Conservation (phyloP, 2,888 invertebrate genomes). For the Pomacea canaliculata region DNA sequence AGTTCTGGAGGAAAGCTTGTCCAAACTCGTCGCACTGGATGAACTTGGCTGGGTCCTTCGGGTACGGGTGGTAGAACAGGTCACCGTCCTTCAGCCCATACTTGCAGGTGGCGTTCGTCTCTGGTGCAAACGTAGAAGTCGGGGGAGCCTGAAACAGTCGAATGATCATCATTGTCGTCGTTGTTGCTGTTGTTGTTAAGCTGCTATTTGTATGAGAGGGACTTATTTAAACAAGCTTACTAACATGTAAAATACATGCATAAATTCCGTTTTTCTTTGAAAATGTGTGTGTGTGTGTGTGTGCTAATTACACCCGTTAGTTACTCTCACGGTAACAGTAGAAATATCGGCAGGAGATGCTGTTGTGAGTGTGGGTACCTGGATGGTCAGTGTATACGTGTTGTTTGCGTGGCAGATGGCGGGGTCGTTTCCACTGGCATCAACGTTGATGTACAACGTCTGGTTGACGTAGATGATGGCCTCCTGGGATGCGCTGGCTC, state of each 20-base stretch:
- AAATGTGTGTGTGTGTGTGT: no score
- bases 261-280: no score
- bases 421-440: slow-evolving; percentile 10
- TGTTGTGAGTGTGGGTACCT: neutral
- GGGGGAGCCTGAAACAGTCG: neutral
- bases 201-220: no score
- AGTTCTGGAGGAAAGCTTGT: slow-evolving; percentile 45
- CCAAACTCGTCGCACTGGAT: slow-evolving; percentile 58
- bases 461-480: slow-evolving; percentile 24
- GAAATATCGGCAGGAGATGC: no score
- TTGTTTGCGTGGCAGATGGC: slow-evolving; percentile 7
- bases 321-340: no score
- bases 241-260: no score
- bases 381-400: slow-evolving; percentile 15
- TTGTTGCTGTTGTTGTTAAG: no score
- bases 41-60: slow-evolving; percentile 39
- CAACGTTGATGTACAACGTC: slow-evolving; percentile 24
- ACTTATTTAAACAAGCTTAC: no score
- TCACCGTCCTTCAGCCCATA: slow-evolving; percentile 14
- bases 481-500: slow-evolving; percentile 17
- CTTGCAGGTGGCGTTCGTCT: slow-evolving; percentile 9
- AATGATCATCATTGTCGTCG: no score
- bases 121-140: neutral
- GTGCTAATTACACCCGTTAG: no score
- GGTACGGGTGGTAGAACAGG: slow-evolving; percentile 40